Evolutionary conservation across 2,797 vertebrate genomes (phyloP), one percentile per base, ranked within the genome.

Genomic region (Cuniculus paca): DNA sequence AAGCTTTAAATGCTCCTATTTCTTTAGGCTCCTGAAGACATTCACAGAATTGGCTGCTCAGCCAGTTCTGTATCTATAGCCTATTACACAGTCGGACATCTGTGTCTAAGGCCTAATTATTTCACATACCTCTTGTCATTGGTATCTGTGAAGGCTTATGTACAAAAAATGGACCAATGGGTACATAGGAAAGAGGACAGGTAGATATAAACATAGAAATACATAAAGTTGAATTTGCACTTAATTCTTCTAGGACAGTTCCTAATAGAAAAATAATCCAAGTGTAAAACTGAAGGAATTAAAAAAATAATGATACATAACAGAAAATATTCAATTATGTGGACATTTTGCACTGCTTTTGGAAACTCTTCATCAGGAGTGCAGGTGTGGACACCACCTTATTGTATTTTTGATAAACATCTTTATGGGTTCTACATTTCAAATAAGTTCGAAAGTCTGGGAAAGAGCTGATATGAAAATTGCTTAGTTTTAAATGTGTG

Each of bases 401-500:
- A 42, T 39, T 61, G 56, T 3, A 36, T 34, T 90, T 97, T 60
- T 58, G 39, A 68, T 72, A 83, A 17, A 20, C 82, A 24, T 81
- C 89, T 95, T 96, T 78, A 79, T 22, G 75, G 60, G 60, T 81
- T 88, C 26, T 17, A 34, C 34, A 83, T 93, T 93, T 78, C 63
- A 95, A 89, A 42, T 83, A 78, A 31, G 39, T 70, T 22, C 88
- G 91, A 91, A 97, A 85, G 8, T 84, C 72, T 85, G 16, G 89
- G n/a, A 50, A 13, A 50, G 19, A 95, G 34, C 16, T 60, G 75
- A 74, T 61, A 6, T 91, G 78, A 75, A 82, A 94, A 83, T n/a
- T 91, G 63, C 26, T 61, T 93, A 58, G 78, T 96, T 84, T 70
- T 93, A 83, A 92, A 96, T 94, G 91, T 52, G 56, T 91, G 52